Conservation (phyloP, 37 sponge, comb jelly and placozoan genomes). For the Chondrosia reniformis region DNA sequence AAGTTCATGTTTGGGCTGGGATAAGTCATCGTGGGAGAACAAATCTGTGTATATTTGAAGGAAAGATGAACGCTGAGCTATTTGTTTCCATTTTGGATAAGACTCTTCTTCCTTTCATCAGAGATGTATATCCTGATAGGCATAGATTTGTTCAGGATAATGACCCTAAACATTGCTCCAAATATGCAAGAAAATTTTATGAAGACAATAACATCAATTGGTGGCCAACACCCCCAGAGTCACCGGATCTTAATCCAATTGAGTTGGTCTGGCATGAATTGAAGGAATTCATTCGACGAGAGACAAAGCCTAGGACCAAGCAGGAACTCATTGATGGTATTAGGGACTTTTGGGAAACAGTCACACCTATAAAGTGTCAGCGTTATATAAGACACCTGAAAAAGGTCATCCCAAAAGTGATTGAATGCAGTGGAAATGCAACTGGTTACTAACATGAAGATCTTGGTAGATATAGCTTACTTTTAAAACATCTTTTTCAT, state of each 20-base stretch:
- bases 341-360: slow-evolving; percentile 21
- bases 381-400: slow-evolving; percentile 11
- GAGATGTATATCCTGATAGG: slow-evolving; percentile 9
- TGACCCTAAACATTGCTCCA: slow-evolving; percentile 15
- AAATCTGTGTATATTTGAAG: background rate
- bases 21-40: background rate
- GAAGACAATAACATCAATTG: background rate
- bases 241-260: slow-evolving; percentile 15
- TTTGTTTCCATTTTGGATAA: background rate
- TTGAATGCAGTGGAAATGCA: background rate
- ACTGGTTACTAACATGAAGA: slow-evolving; percentile 10
- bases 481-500: background rate
- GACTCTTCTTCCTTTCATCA: slow-evolving; percentile 6
- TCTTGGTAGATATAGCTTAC: background rate
- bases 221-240: slow-evolving; percentile 19
- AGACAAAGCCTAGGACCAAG: slow-evolving; percentile 14
- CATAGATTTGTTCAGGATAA: slow-evolving; percentile 17
- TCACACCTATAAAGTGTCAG: slow-evolving; percentile 8
- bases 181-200: background rate
- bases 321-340: slow-evolving; percentile 15
- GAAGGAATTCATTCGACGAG: slow-evolving; percentile 16
- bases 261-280: slow-evolving; percentile 11
- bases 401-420: slow-evolving; percentile 5
- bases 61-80: slow-evolving; percentile 7
- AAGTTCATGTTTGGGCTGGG: slow-evolving; percentile 13